phyloP scores from a whole-genome alignment of 2,113 vertebrate genomes.

The Progne subis region DNA sequence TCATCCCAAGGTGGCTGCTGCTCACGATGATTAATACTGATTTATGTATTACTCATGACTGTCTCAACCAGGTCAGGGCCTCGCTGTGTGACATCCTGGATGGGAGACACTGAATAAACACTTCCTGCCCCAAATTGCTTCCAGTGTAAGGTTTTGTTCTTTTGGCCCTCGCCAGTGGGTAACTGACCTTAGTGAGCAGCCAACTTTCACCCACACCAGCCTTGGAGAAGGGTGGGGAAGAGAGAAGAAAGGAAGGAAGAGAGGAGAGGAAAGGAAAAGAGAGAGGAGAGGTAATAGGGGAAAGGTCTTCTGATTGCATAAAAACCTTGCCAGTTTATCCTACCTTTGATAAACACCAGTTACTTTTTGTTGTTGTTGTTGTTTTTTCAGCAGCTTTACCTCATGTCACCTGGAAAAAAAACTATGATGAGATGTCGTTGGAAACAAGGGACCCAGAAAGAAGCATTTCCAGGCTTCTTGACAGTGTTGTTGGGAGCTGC shows the following conservation, averaged over 20 bases:
- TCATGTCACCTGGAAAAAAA: neutral
- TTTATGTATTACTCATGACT: conserved; percentile 62
- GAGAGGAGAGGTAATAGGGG: neutral
- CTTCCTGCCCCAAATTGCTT: neutral
- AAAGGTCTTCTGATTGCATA: neutral
- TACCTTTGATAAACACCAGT: neutral
- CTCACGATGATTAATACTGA: conserved; percentile 56
- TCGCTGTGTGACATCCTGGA: neutral
- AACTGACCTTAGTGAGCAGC: neutral
- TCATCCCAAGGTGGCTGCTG: conserved; percentile 65
- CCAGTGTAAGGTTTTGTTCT: neutral
- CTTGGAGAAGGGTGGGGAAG: neutral
- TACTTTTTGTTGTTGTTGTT: neutral
- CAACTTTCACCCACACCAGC: neutral
- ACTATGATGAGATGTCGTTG: neutral
- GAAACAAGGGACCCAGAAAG: neutral
- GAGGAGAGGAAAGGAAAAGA: too few species aligned
- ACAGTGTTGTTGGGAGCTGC: neutral
- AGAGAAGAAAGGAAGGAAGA: neutral
- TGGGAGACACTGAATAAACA: conserved; percentile 8
- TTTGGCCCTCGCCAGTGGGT: neutral
- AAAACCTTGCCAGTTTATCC: neutral
- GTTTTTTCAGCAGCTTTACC: neutral
- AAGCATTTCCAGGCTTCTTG: neutral
- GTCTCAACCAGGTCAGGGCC: conserved; percentile 35